Evolutionary conservation across 2,797 vertebrate genomes (phyloP).

Genomic region (Crenuchus spilurus): DNA sequence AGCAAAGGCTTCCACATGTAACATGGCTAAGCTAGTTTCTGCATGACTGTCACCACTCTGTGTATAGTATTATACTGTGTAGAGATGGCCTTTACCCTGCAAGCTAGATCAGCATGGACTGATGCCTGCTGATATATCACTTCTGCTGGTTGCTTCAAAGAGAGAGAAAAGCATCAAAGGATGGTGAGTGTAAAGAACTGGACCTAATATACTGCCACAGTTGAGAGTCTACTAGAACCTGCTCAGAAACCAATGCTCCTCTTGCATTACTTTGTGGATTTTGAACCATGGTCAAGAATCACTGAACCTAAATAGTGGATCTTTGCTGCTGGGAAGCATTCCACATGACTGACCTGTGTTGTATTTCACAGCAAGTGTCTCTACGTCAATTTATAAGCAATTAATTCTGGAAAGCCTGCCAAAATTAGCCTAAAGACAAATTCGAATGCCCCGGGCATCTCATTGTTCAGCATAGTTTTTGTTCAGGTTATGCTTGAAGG

Average conservation of each 20-base stretch:
- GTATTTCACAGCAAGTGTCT: constrained; percentile 13
- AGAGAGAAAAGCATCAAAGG: constrained; percentile 8
- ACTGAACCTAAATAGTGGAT: neutral
- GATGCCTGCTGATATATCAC: constrained; percentile 27
- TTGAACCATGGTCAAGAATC: neutral
- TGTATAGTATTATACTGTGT: constrained; percentile 16
- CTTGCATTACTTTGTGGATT: neutral
- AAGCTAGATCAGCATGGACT: constrained; percentile 21
- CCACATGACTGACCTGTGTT: constrained; percentile 3
- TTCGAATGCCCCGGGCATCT: neutral
- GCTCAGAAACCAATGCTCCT: neutral
- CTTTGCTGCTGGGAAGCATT: constrained; percentile 18
- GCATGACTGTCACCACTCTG: constrained; percentile 12
- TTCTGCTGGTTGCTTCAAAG: constrained; percentile 28
- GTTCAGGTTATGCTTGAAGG: constrained; percentile 9
- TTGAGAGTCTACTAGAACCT: neutral
- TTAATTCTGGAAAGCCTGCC: neutral
- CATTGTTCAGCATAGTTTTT: neutral
- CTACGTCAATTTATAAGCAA: constrained; percentile 24
- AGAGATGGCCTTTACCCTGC: constrained; percentile 29
- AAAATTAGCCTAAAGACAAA: constrained; percentile 16
- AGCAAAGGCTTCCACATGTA: constrained; percentile 49
- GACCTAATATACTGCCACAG: constrained; percentile 27
- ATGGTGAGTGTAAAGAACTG: constrained; percentile 8
- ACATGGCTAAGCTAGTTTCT: constrained; percentile 29